Evolutionary conservation across 2,888 invertebrate genomes (phyloP).

Genomic region (Leptinotarsa rubiginosa): DNA sequence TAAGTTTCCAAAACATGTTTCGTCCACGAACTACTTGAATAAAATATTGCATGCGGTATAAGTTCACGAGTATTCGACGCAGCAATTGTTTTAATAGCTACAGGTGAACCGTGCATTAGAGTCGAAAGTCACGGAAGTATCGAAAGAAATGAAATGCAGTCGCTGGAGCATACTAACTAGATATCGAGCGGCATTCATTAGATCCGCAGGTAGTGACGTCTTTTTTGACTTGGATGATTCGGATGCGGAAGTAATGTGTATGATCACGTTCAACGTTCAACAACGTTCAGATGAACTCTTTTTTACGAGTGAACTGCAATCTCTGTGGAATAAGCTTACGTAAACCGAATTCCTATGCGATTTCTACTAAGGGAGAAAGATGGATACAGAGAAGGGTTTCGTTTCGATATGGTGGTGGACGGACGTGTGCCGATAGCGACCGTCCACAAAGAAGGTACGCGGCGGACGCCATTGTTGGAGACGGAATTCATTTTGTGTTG

Average conservation of each 20-base stretch:
- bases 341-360: too few species aligned
- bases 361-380: too few species aligned
- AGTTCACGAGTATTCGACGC: conserved; percentile 26
- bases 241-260: not conserved
- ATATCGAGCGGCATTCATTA: conserved; percentile 2
- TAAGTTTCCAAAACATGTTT: not conserved
- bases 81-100: conserved; percentile 38
- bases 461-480: too few species aligned
- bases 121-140: conserved; percentile 35
- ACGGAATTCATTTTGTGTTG: too few species aligned
- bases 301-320: too few species aligned
- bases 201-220: not conserved
- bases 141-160: conserved; percentile 24
- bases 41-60: conserved; percentile 5
- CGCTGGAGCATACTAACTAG: conserved; percentile 21
- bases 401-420: too few species aligned
- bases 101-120: conserved; percentile 32
- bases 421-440: too few species aligned
- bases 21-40: conserved; percentile 13
- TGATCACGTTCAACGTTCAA: not conserved
- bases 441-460: too few species aligned
- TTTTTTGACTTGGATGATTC: too few species aligned
- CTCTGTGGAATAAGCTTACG: too few species aligned
- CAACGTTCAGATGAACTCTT: too few species aligned
- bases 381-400: too few species aligned